Base-by-base conservation (phyloP, 2,888 invertebrate species). In the Sminthurides aquaticus region DNA sequence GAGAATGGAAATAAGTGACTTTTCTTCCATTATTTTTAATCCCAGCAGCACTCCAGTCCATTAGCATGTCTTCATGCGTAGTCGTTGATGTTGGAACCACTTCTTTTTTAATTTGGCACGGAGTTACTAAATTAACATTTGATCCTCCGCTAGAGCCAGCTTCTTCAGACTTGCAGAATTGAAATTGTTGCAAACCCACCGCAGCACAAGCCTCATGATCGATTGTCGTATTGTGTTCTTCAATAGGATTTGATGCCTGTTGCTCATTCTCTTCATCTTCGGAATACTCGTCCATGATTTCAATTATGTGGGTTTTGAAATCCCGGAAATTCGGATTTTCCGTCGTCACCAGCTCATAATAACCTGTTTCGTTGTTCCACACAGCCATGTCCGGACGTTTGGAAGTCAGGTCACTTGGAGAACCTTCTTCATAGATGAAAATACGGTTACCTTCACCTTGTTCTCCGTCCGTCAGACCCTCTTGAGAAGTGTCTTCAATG, bases 331-430 rank as follows among this genome's bases (percentile, higher is more conserved):
- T 18, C 22, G 49, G 27, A n/a, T 54, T 26, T 24, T 61, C 54
- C 1, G 61, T 54, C 26, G 52, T 28, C 18, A 61, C 27, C n/a
- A 61, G 49, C 49, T 61, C 61, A 54, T 61, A 61, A 18, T 61
- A 27, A 11, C 61, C 54, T 22, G 27, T 61, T 2, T 61, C 54
- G 22, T n/a, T 26, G 29, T 61, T 61, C 61, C 61, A 61, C 22
- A 61, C 61, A 2, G 61, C 61, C 11, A 61, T 54, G 8, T 61
- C 61, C 11, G 61, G 26, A 1, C 52, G 24, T 22, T 52, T 27
- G 1, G 49, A 15, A 3, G 49, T 49, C 2, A 49, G 11, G 22
- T 61, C 61, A 29, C 52, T 52, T 8, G 52, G 52, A 15, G 52
- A 52, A 5, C 52, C 52, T 52, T 61, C 61, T 49, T 61, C 29